phyloP scores from a whole-genome alignment of 1,140 invertebrate species.

The Steinernema khuongi region DNA sequence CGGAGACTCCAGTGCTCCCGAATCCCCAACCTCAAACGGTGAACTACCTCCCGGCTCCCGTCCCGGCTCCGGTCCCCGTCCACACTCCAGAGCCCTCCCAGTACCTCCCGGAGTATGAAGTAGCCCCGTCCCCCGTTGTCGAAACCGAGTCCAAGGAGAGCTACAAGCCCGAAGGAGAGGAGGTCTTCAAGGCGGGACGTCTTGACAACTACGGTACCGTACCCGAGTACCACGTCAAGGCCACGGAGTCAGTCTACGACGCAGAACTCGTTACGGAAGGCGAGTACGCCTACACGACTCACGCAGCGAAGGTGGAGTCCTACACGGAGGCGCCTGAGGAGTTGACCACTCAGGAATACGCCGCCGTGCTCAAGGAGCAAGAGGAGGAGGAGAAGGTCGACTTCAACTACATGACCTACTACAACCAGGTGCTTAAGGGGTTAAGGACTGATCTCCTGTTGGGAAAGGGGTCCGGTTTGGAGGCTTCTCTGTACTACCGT shows the following conservation, averaged over 20 bases:
- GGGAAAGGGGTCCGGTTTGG: too few relatives aligned
- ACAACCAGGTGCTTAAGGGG: conserved; percentile 15
- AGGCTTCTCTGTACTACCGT: too few relatives aligned
- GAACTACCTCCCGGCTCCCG: background rate
- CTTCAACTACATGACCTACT: conserved; percentile 16
- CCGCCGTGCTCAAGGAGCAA: conserved; percentile 8
- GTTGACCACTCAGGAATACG: background rate
- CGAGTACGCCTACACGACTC: conserved; percentile 3
- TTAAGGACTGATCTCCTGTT: too few relatives aligned
- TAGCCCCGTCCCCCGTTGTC: background rate
- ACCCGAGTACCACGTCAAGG: conserved; percentile 2
- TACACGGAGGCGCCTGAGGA: background rate
- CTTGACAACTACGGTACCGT: conserved; percentile 9
- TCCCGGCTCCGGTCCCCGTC: background rate
- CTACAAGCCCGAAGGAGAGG: conserved; percentile 8
- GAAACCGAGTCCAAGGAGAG: conserved; percentile 4
- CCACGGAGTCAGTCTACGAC: background rate
- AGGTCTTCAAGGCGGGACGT: conserved; percentile 4
- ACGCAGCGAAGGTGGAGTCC: background rate
- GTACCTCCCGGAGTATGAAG: background rate
- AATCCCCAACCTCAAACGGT: background rate
- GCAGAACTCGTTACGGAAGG: background rate
- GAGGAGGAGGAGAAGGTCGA: conserved; percentile 10
- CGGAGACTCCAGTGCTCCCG: too few relatives aligned
- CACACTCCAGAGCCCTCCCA: background rate